Base-by-base conservation (phyloP, 2,888 invertebrate species). In the Chrysolina haemoptera region DNA sequence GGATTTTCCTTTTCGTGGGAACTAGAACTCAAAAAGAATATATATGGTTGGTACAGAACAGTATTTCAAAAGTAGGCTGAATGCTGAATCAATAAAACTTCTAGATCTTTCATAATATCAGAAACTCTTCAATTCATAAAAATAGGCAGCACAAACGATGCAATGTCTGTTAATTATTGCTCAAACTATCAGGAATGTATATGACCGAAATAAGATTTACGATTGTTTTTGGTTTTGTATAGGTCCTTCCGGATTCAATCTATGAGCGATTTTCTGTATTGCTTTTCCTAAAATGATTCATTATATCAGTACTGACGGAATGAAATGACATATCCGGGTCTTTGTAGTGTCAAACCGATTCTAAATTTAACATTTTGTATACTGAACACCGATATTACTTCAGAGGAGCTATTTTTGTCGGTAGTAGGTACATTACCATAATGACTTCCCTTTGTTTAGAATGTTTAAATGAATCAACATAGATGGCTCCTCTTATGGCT, bases 191-290 rank as follows among this genome's bases (percentile, higher is more conserved):
- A 43, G 14, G 12, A 43, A 43, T 43, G 14, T 27, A 43, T 43
- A 43, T 43, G 43, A 43, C 43, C 18, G 20, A 20, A 18, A 53
- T 53, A 53, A 53, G 20, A 53, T 53, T 53, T 53, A 53, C 53
- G 53, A 53, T 53, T 20, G 53, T 53, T 53, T 53, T 53, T 53
- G 11, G 53, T 53, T 53, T 53, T 53, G 53, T 53, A 53, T 53
- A 53, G 20, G 16, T 53, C 20, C 20, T 12, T 18, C 50, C 50
- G 50, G 18, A 22, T 20, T 5, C 11, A 12, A 20, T 53, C 20
- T 53, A 20, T 53, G 53, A 14, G 53, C 12, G 20, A 18, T 9
- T 20, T 53, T 53, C 53, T 20, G 20, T 53, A 53, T 53, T 22
- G 53, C 53, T 53, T 20, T 53, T 53, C 12, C 53, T 53, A 53